Base-by-base conservation (phyloP, 2,797 vertebrate species). In the Epinephelus coioides region DNA sequence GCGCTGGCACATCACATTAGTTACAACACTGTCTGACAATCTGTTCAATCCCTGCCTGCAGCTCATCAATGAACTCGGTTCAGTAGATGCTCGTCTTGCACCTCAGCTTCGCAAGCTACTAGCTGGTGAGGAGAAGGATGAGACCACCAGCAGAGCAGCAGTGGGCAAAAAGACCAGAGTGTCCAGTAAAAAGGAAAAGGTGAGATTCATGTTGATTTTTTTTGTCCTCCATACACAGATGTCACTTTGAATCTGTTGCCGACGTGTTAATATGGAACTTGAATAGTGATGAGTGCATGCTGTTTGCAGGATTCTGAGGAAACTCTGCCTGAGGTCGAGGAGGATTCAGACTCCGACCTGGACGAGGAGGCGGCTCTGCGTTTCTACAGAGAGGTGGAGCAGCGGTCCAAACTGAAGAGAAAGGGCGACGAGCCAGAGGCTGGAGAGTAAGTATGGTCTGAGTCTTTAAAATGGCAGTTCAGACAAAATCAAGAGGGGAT, bases 21-120 rank as follows among this genome's bases (percentile, higher is more conserved):
- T 34, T 54, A 40, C 10, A 69, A 30, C 14, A 7, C 8, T 46
- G 21, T 72, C 27, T 50, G 5, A 13, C 34, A 53, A 53, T 61
- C 54, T 50, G 44, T 66, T 57, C 5, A 4, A 21, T 40, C 4
- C 55, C 6, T 71, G 19, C 47, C 60, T 70, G 61, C 85, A 97
- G 96, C 89, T 98, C 64, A 99, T 99, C 87, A 99, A 99, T 63
- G 92, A 97, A 53, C 91, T 99, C 0, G 86, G 91, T 0, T 54
- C 81, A 9, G 92, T 98, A 56, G 98, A 99, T 74, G 91, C 96
- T 19, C 96, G 86, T 50, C 86, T 99, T 1, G 93, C 96, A 11
- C 91, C 96, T 0, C 95, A 98, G 83, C 91, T 98, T 65, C 95
- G 88, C 0, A 40, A 76, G 69, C 95, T 99, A 0, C 94, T 99